Base-by-base conservation (phyloP, 1,140 invertebrate species). In the Pseudachorutes palmiensis region DNA sequence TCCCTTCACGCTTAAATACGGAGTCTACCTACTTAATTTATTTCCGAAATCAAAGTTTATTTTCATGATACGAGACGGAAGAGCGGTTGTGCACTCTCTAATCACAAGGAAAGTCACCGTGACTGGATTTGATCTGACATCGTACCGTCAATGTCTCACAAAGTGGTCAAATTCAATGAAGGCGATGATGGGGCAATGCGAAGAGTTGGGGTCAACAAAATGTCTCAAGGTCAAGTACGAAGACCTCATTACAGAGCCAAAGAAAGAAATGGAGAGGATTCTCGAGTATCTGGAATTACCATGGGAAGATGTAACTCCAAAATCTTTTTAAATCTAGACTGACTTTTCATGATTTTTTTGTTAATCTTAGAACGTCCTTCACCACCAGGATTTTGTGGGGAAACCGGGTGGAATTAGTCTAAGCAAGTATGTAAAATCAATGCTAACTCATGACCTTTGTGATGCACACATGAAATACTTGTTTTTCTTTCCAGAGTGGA, bases 21-120 rank as follows among this genome's bases (percentile, higher is more conserved):
- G 95, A 74, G 88, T 89, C 64, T 88, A 87, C 72, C 77, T 88
- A 41, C 78, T 81, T 14, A 76, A 83, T 72, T 70, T 84, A 55
- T 88, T 88, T 75, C 86, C 87, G 5, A 82, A 85, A 71, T 79
- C 94, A 36, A 98, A 98, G 81, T 99, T 97, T 81, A 84, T 99
- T 73, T 92, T 98, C 78, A 97, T 99, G 93, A 88, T 97, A 60
- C 85, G 97, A 71, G 97, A 99, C 79, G 97, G 97, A 1, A 84
- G 97, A 64, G 96, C 96, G 32, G 96, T 94, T 12, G 94, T 97
- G 61, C 94, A 99, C 82, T 98, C 96, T 61, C 97, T 97, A 77
- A 92, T 97, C 79, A 91, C 91, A n/a, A 83, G 95, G 76, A 92
- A 94, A 84, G 91, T 98, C 61, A 98, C 95, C 58, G 98, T 98